Evolutionary conservation across 2,113 vertebrate species (phyloP).

Genomic region (Microtus pennsylvanicus): DNA sequence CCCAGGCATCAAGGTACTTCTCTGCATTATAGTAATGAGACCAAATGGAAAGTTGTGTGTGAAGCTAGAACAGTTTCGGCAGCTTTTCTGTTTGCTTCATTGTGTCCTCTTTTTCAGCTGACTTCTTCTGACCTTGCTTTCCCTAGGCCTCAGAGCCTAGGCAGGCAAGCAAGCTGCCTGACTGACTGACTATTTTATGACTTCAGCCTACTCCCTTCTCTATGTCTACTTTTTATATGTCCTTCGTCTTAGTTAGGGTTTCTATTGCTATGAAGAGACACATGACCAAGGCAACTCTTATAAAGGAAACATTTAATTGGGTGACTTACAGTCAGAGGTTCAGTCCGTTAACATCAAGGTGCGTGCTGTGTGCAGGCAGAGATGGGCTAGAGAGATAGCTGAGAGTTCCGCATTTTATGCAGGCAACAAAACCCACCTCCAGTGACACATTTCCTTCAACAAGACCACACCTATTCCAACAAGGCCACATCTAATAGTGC

Average conservation of each 20-base stretch:
- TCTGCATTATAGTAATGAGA: constrained; percentile 12
- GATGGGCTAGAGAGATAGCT: too few species aligned
- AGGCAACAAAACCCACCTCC: neutral
- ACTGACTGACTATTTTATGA: neutral
- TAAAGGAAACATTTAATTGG: neutral
- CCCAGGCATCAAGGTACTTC: neutral
- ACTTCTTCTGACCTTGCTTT: neutral
- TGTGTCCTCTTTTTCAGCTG: neutral
- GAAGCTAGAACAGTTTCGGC: neutral
- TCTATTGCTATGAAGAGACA: neutral
- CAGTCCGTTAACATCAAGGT: neutral
- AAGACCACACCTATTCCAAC: too few species aligned
- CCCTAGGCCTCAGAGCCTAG: neutral
- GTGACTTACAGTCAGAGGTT: neutral
- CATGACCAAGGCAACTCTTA: neutral
- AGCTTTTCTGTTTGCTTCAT: neutral
- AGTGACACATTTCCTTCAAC: neutral
- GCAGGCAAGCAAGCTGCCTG: neutral
- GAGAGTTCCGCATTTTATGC: too few species aligned
- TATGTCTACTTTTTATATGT: constrained; percentile 8
- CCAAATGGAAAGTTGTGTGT: neutral
- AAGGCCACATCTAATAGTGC: neutral
- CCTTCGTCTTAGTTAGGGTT: neutral
- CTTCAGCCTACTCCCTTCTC: neutral
- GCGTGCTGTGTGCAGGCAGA: neutral